A percentile compares a stretch with the other conserved stretches of the same genome.
Conservation (phyloP, 1,140 invertebrate genomes). For the Drosophila kikkawai region DNA sequence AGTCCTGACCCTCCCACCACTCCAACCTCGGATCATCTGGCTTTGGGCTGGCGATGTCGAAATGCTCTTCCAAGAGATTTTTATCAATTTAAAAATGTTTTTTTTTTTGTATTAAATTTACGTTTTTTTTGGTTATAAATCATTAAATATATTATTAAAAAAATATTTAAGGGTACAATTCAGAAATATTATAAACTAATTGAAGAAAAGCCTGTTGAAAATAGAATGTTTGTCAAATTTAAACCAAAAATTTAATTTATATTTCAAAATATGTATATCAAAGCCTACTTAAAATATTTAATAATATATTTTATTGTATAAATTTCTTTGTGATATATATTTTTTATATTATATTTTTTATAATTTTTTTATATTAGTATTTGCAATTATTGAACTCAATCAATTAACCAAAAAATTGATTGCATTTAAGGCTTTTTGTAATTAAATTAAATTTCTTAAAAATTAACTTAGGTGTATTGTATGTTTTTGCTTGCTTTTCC, state of each 20-base stretch:
- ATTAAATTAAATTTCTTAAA: too few relatives aligned
- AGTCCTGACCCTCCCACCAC: neutral
- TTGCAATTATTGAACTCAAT: neutral
- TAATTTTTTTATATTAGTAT: neutral
- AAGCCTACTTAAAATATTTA: too few relatives aligned
- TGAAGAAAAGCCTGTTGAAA: neutral
- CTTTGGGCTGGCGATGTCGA: neutral
- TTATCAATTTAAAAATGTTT: neutral
- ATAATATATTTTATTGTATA: too few relatives aligned
- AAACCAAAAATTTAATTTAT: neutral
- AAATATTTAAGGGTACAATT: neutral
- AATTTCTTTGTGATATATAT: neutral
- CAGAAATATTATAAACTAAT: neutral
- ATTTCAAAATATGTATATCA: too few relatives aligned
- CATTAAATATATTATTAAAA: neutral
- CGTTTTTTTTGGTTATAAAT: neutral
- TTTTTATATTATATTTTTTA: neutral
- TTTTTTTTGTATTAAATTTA: neutral
- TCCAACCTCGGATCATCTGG: constrained; percentile 7
- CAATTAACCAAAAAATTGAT: neutral
- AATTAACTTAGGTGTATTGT: neutral
- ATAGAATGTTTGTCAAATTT: neutral
- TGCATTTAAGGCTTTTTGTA: neutral
- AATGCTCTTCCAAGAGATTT: neutral
- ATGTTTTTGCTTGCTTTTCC: neutral